Conservation (phyloP, 1,140 invertebrate genomes). For the Drosophila asahinai region DNA sequence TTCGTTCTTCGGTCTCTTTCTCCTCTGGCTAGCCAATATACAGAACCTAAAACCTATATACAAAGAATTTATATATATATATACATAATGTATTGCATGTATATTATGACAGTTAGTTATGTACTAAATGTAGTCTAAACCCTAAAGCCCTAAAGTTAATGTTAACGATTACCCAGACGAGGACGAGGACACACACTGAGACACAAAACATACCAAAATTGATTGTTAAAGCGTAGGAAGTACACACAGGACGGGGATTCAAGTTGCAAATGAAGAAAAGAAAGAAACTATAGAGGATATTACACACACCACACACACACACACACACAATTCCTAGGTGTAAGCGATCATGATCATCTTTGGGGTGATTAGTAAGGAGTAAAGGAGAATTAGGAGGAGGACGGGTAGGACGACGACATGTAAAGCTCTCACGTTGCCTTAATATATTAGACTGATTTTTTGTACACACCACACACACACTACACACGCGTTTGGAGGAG, state of each 20-base stretch:
- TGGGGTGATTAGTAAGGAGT: not conserved
- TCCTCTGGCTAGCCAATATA: conserved; percentile 71
- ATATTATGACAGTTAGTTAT: conserved; percentile 40
- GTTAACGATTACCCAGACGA: conserved; percentile 7
- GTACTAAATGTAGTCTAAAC: conserved; percentile 6
- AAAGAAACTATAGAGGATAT: conserved; percentile 27
- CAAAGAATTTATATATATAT: conserved; percentile 71
- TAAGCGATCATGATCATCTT: conserved; percentile 25
- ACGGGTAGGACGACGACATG: conserved; percentile 48
- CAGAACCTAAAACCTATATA: conserved; percentile 43
- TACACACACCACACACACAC: conserved; percentile 9
- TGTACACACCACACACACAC: conserved; percentile 62
- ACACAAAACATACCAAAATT: conserved; percentile 72
- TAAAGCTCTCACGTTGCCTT: conserved; percentile 85
- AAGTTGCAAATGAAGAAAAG: conserved; percentile 24
- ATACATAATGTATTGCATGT: conserved; percentile 28
- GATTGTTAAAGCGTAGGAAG: conserved; percentile 56
- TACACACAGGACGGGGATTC: conserved; percentile 38
- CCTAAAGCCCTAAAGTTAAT: conserved; percentile 21
- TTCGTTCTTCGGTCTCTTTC: conserved; percentile 15
- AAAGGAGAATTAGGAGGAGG: not conserved
- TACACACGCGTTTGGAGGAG: conserved; percentile 16
- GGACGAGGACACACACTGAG: conserved; percentile 31
- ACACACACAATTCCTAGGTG: conserved; percentile 48
- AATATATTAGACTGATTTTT: conserved; percentile 85